Percentiles rank a stretch among this genome's conserved stretches.
Evolutionary conservation across 2,888 invertebrate species (phyloP).

Genomic region (Stenichneumon culpator): DNA sequence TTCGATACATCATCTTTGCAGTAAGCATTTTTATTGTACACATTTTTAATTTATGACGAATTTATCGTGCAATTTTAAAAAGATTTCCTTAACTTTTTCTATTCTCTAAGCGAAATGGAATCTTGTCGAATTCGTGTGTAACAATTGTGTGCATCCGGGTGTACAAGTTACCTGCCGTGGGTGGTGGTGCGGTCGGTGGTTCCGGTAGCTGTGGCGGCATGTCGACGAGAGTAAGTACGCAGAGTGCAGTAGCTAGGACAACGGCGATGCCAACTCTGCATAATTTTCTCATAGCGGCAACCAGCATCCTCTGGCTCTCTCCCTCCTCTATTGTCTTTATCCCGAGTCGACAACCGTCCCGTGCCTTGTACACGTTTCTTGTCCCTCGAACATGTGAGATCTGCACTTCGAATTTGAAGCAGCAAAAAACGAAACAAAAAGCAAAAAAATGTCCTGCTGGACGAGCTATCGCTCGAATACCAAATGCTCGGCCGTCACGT

Average conservation of each 20-base stretch:
- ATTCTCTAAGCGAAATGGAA: not conserved
- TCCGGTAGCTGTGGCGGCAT: constrained; percentile 82
- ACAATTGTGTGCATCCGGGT: constrained; percentile 30
- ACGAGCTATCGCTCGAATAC: not conserved
- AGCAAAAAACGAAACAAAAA: constrained; percentile 6
- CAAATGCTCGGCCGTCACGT: constrained; percentile 26
- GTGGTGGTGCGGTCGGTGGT: constrained; percentile 79
- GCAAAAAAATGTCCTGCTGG: constrained; percentile 44
- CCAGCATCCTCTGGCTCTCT: constrained; percentile 70
- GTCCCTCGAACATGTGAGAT: constrained; percentile 63
- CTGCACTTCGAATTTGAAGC: constrained; percentile 29
- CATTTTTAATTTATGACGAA: not conserved
- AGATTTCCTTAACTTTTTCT: not conserved
- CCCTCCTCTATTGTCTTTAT: constrained; percentile 71
- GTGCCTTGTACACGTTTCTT: constrained; percentile 25
- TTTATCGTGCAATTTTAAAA: not conserved
- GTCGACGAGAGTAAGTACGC: constrained; percentile 81
- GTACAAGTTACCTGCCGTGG: constrained; percentile 80
- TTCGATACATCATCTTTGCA: not conserved
- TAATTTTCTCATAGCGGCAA: constrained; percentile 79
- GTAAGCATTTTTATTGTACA: not conserved
- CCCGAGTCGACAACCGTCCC: constrained; percentile 55
- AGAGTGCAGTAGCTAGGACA: constrained; percentile 81
- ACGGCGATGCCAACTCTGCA: constrained; percentile 82
- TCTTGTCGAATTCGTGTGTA: constrained; percentile 7